Conservation (phyloP, 2,888 invertebrate species). For the Acronicta alni region DNA sequence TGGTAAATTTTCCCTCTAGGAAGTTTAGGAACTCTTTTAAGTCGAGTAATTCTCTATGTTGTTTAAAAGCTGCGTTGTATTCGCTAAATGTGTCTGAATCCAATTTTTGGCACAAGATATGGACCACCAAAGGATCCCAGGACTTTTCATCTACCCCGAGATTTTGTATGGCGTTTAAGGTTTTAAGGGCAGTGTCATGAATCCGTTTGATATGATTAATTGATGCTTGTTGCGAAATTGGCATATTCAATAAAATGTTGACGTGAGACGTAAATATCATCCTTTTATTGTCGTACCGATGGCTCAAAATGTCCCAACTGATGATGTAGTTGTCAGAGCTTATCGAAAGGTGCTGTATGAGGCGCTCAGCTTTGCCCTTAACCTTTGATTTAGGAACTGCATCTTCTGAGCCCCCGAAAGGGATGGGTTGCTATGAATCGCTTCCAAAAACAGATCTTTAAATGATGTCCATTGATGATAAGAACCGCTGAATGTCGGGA, state of each 20-base stretch:
- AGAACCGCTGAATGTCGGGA: background rate
- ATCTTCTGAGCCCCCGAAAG: background rate
- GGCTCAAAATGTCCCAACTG: constrained; percentile 1
- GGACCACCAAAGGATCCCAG: constrained; percentile 4
- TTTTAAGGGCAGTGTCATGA: background rate
- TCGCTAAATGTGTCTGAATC: constrained; percentile 5
- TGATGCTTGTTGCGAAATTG: background rate
- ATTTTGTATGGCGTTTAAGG: background rate
- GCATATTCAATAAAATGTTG: background rate
- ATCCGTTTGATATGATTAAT: constrained; percentile 1
- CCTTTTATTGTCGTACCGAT: constrained; percentile 2
- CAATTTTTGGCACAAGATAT: background rate
- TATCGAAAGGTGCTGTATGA: background rate
- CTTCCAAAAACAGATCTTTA: background rate
- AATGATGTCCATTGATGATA: constrained; percentile 1
- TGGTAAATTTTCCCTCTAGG: constrained; percentile 4
- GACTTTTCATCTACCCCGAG: constrained; percentile 1
- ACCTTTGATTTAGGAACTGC: background rate
- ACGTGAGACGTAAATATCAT: constrained; percentile 6
- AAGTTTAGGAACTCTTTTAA: constrained; percentile 1
- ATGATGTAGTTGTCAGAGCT: constrained; percentile 1
- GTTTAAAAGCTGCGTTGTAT: constrained; percentile 4
- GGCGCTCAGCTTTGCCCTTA: constrained; percentile 1
- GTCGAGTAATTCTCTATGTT: constrained; percentile 2
- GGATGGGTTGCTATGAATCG: background rate